phyloP scores from a whole-genome alignment of 2,888 invertebrate genomes.

The Doris montereyensis region DNA sequence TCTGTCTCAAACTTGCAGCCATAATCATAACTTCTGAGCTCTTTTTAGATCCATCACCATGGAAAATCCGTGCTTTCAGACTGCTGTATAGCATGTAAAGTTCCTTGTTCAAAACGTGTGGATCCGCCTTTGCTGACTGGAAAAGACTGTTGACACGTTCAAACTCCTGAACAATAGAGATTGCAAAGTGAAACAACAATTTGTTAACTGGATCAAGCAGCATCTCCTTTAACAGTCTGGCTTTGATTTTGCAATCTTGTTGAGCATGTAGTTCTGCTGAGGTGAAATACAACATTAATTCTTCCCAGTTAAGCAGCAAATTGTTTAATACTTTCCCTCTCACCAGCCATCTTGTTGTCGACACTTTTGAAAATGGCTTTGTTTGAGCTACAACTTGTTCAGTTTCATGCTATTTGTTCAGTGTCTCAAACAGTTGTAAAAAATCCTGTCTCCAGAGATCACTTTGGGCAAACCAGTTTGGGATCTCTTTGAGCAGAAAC shows the following conservation, averaged over 20 bases:
- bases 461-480: no score
- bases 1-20: background rate
- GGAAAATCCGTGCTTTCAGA: background rate
- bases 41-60: background rate
- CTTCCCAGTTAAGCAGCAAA: conserved; percentile 28
- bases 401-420: no score
- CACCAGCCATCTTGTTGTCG: conserved; percentile 15
- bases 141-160: conserved; percentile 10
- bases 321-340: conserved; percentile 25
- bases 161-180: conserved; percentile 21
- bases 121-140: conserved; percentile 2
- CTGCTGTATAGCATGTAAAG: background rate
- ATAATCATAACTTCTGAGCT: background rate
- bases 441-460: no score
- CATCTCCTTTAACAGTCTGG: conserved; percentile 25
- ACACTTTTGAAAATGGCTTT: conserved; percentile 16
- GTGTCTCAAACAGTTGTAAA: no score
- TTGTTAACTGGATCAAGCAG: background rate
- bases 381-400: no score
- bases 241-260: background rate
- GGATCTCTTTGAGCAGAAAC: no score
- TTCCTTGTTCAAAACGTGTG: conserved; percentile 6
- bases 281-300: conserved; percentile 11
- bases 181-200: conserved; percentile 6
- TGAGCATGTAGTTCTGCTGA: background rate